Evolutionary conservation across 1,140 invertebrate species (phyloP), one percentile per base, ranked within the genome.

Genomic region (Drosophila oshimai): DNA sequence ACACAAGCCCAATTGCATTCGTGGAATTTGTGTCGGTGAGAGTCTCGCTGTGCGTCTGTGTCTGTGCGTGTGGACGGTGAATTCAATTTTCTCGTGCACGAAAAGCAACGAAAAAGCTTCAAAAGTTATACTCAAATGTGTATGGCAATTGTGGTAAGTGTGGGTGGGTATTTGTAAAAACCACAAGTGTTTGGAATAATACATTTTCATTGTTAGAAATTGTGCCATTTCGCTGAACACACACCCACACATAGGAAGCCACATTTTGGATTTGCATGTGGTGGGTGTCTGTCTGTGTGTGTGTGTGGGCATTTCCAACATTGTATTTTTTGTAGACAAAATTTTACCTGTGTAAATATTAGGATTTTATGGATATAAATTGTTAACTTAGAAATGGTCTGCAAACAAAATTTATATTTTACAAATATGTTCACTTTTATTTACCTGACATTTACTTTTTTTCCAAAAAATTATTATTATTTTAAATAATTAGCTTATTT

Each of bases 131-230:
- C 72, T 87, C 81, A 86, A 86, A 86, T 86, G 81, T 86, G 81
- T 86, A 86, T 86, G 81, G 81, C 81, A 87, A 86, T 86, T 87
- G 81, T 74, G 83, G 81, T 86, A 81, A 86, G 81, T 80, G n/a
- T 13, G 18, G 18, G 10, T 3, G 17, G 12, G 17, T 9, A 0
- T 10, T 9, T 13, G 17, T 10, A 12, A 22, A 22, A 13, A 20
- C 22, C 24, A 12, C 13, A 29, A 31, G 7, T 31, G 15, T 31
- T 50, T 60, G 3, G 18, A 22, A 22, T 22, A 12, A 18, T 2
- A 6, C 28, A 33, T 22, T 58, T 60, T 15, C 13, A 6, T 24
- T 39, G 18, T 17, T 4, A 24, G 9, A 41, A 41, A 60, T n/a
- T 39, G 26, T 7, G 6, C 10, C 9, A 12, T n/a, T n/a, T n/a